Conservation (phyloP, 92 coral and sea anemone genomes). For the Actinostola sp. region DNA sequence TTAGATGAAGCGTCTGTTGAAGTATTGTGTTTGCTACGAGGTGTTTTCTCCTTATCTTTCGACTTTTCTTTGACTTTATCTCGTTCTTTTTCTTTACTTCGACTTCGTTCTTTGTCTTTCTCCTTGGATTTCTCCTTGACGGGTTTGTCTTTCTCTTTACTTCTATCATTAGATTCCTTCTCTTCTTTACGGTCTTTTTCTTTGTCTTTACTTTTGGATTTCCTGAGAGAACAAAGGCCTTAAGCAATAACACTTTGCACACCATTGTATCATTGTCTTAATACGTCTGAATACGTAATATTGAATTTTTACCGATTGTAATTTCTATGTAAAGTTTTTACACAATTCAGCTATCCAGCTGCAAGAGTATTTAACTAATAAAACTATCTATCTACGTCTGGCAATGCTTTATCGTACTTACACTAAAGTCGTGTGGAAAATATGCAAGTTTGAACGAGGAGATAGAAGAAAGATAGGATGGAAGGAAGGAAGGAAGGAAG, state of each 20-base stretch:
- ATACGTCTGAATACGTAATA: no score
- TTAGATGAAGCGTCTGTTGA: constrained; percentile 56
- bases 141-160: constrained; percentile 59
- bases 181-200: constrained; percentile 77
- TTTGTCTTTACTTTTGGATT: constrained; percentile 73
- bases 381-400: no score
- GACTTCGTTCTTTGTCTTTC: constrained; percentile 91
- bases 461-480: not conserved
- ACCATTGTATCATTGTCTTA: no score
- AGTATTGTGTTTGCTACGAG: constrained; percentile 58
- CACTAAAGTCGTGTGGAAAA: not conserved
- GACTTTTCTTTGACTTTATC: constrained; percentile 70
- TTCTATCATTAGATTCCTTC: constrained; percentile 45
- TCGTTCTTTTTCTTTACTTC: constrained; percentile 65
- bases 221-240: constrained; percentile 53
- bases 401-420: no score
- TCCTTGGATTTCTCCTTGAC: constrained; percentile 63
- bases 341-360: no score
- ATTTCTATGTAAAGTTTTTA: no score
- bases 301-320: no score
- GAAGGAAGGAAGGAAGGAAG: no score
- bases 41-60: constrained; percentile 52
- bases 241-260: no score
- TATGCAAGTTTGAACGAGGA: not conserved
- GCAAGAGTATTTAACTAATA: no score